A percentile compares a stretch with the other conserved stretches of the same genome.
Evolutionary conservation across 2,888 invertebrate genomes (phyloP).

Genomic region (Ptilodon capucinus): DNA sequence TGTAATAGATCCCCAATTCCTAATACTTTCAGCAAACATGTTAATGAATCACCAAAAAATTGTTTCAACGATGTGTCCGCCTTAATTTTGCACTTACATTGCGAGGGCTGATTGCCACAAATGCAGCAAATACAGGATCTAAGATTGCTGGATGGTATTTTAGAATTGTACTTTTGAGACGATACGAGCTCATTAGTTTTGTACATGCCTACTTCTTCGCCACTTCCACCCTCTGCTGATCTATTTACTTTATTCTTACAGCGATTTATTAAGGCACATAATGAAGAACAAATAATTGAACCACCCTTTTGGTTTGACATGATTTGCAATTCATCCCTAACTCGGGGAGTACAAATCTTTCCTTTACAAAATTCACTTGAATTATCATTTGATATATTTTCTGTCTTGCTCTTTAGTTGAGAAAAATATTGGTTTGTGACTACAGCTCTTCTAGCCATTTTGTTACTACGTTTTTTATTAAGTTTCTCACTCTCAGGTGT

Average conservation of each 20-base stretch:
- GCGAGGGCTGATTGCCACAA: neutral
- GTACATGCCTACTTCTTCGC: conserved; percentile 4
- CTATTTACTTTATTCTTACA: neutral
- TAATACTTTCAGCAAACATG: neutral
- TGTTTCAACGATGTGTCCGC: neutral
- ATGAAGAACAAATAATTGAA: conserved; percentile 9
- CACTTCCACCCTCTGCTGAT: conserved; percentile 1
- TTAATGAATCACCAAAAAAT: neutral
- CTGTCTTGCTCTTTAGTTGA: conserved; percentile 11
- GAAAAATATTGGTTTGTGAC: neutral
- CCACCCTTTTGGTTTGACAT: conserved; percentile 1
- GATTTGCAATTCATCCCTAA: neutral
- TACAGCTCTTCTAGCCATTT: neutral
- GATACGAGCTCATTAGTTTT: too few relatives aligned
- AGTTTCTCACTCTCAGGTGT: neutral
- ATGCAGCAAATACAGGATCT: neutral
- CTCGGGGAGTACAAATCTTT: neutral
- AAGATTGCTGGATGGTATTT: neutral
- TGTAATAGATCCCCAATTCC: neutral
- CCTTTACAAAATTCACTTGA: neutral
- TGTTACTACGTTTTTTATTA: neutral
- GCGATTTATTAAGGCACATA: conserved; percentile 1
- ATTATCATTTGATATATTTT: conserved; percentile 1
- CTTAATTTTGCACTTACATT: neutral
- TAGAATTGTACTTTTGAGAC: too few relatives aligned